Conservation (phyloP, 2,888 invertebrate species). For the Pyrrhia umbra region DNA sequence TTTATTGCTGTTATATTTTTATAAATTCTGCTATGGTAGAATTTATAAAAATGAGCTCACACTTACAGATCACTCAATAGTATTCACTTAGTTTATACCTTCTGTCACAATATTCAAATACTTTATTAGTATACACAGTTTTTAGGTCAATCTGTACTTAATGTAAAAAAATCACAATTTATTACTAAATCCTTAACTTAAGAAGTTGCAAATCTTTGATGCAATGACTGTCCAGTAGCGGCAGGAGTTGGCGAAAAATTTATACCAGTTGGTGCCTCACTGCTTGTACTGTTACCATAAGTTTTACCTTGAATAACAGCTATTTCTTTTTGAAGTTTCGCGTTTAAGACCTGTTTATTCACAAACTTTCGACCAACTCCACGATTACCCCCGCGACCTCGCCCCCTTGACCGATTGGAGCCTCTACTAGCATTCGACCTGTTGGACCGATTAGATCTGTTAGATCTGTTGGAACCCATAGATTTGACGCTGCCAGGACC, state of each 20-base stretch:
- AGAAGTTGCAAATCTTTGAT: constrained; percentile 84
- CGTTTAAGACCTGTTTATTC: constrained; percentile 82
- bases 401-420: constrained; percentile 76
- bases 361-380: constrained; percentile 82
- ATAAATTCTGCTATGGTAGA: constrained; percentile 10
- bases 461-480: constrained; percentile 82
- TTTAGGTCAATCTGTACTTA: constrained; percentile 41
- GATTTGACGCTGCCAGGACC: constrained; percentile 86
- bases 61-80: constrained; percentile 11
- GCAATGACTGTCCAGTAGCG: constrained; percentile 82
- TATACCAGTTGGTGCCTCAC: constrained; percentile 72
- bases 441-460: constrained; percentile 60
- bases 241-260: constrained; percentile 83
- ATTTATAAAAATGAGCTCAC: neutral
- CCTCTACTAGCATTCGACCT: constrained; percentile 76
- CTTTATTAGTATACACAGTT: constrained; percentile 21
- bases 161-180: constrained; percentile 47
- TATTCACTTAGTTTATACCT: constrained; percentile 19
- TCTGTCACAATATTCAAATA: constrained; percentile 16
- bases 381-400: constrained; percentile 79
- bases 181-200: constrained; percentile 51
- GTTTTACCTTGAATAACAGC: constrained; percentile 85
- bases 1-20: no score
- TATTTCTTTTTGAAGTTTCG: constrained; percentile 85
- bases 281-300: constrained; percentile 61